Evolutionary conservation across 2,113 vertebrate genomes (phyloP).

Genomic region (Pachycephala philippinensis): DNA sequence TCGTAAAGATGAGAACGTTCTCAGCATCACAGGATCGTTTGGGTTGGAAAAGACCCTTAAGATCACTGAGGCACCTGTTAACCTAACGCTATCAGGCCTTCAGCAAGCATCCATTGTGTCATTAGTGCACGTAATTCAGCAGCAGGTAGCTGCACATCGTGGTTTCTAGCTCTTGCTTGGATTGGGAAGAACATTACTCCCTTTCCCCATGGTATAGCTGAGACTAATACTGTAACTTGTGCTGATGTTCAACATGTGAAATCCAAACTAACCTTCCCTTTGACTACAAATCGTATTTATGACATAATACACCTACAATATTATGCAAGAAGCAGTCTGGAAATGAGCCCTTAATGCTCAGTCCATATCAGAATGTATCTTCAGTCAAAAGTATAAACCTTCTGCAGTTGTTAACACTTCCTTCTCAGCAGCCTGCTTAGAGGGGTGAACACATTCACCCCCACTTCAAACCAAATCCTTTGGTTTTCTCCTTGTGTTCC

Average conservation of each 20-base stretch:
- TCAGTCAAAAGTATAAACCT: not conserved
- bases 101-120: not conserved
- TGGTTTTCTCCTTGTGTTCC: not conserved
- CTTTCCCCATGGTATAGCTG: not conserved
- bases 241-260: not conserved
- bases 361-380: not conserved
- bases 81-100: not conserved
- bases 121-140: not conserved
- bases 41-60: not conserved
- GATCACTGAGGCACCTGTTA: not conserved
- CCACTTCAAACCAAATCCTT: slow-evolving; percentile 9
- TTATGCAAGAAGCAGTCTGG: not conserved
- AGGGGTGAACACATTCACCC: not conserved
- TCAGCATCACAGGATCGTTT: not conserved
- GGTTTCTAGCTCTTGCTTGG: not conserved
- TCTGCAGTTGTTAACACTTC: not conserved
- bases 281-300: not conserved
- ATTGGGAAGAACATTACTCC: not conserved
- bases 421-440: not conserved
- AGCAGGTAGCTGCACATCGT: not conserved
- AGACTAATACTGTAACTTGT: not conserved
- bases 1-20: not conserved
- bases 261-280: not conserved
- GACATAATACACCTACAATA: not conserved
- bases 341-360: not conserved